These are phyloP conservation scores for Stictocephala bisonia DNA, from an alignment of 2,888 invertebrate species.

Conservation along the genomic window DNA sequence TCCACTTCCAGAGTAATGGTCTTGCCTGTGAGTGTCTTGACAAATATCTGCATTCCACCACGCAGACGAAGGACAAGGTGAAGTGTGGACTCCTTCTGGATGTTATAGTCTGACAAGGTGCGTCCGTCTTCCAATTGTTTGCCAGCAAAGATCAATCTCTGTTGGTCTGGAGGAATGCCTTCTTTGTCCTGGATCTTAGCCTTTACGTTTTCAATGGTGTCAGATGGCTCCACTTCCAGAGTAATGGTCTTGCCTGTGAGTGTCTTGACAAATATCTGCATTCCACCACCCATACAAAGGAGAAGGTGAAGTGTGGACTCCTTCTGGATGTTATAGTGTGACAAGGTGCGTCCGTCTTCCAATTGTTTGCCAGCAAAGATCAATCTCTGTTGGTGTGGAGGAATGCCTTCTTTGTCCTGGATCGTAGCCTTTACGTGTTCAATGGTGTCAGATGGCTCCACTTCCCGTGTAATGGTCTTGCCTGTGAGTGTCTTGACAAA, in stretches of 20 bases:
- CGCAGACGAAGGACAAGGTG: slow-evolving; percentile 69
- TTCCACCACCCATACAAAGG: slow-evolving; percentile 65
- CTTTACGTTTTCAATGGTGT: slow-evolving; percentile 70
- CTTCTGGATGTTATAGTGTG: no score
- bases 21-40: slow-evolving; percentile 67
- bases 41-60: slow-evolving; percentile 73
- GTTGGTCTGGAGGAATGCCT: slow-evolving; percentile 65
- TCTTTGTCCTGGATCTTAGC: slow-evolving; percentile 67
- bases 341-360: no score
- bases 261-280: slow-evolving; percentile 73
- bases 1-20: slow-evolving; percentile 68
- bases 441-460: slow-evolving; percentile 72
- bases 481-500: slow-evolving; percentile 67
- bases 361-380: no score
- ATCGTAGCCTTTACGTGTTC: slow-evolving; percentile 74
- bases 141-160: slow-evolving; percentile 65
- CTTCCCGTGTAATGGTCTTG: slow-evolving; percentile 65
- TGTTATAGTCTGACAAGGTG: slow-evolving; percentile 70
- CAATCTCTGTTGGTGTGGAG: no score
- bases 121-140: slow-evolving; percentile 66
- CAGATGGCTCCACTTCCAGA: slow-evolving; percentile 67
- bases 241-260: slow-evolving; percentile 68
- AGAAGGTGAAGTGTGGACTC: slow-evolving; percentile 71
- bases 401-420: slow-evolving; percentile 69
- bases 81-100: slow-evolving; percentile 64